Base-by-base conservation (phyloP, 2,113 vertebrate species). In the Pardalotus punctatus region DNA sequence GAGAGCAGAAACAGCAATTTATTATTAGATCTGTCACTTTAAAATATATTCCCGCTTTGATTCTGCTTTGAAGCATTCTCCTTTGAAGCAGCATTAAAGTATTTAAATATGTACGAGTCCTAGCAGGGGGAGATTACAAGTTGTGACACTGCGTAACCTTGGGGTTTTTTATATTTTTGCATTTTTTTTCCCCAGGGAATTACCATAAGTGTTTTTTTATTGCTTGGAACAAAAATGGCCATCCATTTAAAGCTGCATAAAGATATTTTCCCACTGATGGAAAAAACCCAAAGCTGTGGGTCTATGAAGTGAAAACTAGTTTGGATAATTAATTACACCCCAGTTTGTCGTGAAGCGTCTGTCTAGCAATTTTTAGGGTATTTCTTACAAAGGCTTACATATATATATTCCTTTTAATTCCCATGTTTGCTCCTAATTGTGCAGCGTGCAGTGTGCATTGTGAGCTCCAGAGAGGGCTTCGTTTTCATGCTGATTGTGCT, bases 41-140 rank as follows among this genome's bases (percentile, higher is more conserved):
- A 91, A 96, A 97, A 94, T 90, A 90, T 64, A 57, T 74, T 97
- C 57, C 54, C 54, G 5, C 72, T 85, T 96, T 93, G 87, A 92
- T 84, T 95, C 50, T 84, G 38, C 43, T 66, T 96, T 97, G 96
- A 96, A 97, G 83, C 85, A 66, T 83, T 88, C 82, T 96, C 40
- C 74, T 82, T 92, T 95, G 85, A 95, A 93, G 88, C 74, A 79
- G 54, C 64, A 89, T 92, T 96, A 89, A 95, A 90, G 94, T 96
- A 66, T 94, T 91, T 93, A 94, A 96, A 94, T 91, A 78, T 61
- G 93, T 72, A 88, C 62, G 10, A 90, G 60, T 35, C 74, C 80
- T 91, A 96, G 90, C 93, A 91, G 88, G 92, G 92, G 62, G 86
- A 93, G 90, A 95, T 95, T 96, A 94, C 96, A 92, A 97, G 83